Base-by-base conservation (phyloP, 1,140 invertebrate species). In the Caenorhabditis latens region DNA sequence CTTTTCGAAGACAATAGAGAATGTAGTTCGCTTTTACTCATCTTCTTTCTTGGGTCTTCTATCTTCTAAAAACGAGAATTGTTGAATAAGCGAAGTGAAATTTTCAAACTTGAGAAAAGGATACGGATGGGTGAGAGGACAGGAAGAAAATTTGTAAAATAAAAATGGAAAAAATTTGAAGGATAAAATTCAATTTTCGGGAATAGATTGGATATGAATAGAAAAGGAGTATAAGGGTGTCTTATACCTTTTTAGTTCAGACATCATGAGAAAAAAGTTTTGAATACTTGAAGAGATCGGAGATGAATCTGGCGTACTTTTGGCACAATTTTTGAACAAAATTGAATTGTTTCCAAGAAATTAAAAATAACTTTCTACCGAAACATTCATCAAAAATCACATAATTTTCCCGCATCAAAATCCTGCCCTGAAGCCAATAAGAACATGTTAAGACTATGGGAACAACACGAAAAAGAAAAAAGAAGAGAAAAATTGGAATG, bases 21-120 rank as follows among this genome's bases (percentile, higher is more conserved):
- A 24, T 79, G 71, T n/a, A 79, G 40, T 32, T 79, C 71, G 46
- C 21, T 79, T 50, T 50, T 79, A 50, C 71, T 79, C 71, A 79
- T 79, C 11, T 9, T 79, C 46, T 24, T 42, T 14, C 14, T 19
- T 14, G 11, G 50, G 16, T 53, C 11, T 53, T 53, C 9, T 53
- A 53, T 53, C 32, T 58, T n/a, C 55, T 58, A n/a, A 58, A 58
- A 32, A 19, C 21, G 16, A 21, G 21, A 63, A 63, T 21, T 32
- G 11, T 63, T 63, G 61, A 40, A 40, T 32, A 32, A 32, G n/a
- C 42, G 16, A n/a, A 71, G 19, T 2, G 65, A 43, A 71, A 43
- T 11, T 71, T 40, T 2, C 9, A 43, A 19, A 71, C 16, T 32
- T 14, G 8, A 63, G 24, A 32, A 58, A 58, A 16, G 50, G 50